Evolutionary conservation across 53 echinoderm and acorn worm genomes (phyloP).

Genomic region (Apostichopus leukothele): DNA sequence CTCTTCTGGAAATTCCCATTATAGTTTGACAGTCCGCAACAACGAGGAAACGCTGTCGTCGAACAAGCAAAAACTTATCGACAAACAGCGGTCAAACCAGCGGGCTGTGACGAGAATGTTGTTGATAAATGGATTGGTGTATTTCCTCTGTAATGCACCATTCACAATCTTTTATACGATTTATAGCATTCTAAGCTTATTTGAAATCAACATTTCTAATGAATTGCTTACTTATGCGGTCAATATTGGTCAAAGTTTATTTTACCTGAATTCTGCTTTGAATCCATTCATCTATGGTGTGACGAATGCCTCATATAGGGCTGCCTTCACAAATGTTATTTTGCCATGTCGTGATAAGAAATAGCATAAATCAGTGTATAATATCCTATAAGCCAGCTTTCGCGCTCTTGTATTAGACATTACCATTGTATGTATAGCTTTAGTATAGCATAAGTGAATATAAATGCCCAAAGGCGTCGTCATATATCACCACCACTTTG

Average conservation of each 20-base stretch:
- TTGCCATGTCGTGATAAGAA: neutral
- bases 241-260: neutral
- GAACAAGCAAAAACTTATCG: neutral
- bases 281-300: slow-evolving; percentile 36
- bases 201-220: neutral
- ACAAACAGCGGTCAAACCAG: neutral
- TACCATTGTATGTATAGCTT: too few species aligned
- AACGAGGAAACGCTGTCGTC: too few species aligned
- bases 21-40: neutral
- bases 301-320: slow-evolving; percentile 1
- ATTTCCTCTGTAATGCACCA: slow-evolving; percentile 8
- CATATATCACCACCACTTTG: too few species aligned
- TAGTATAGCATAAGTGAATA: too few species aligned
- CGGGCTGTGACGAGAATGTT: slow-evolving; percentile 10
- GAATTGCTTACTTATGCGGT: neutral
- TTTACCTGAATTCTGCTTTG: slow-evolving; percentile 2
- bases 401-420: too few species aligned
- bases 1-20: neutral
- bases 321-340: neutral
- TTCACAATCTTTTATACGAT: neutral
- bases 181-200: neutral
- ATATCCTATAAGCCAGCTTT: too few species aligned
- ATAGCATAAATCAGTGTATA: neutral
- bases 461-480: too few species aligned
- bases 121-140: neutral